phyloP scores from a whole-genome alignment of 2,113 vertebrate species.

The Maccullochella peelii region DNA sequence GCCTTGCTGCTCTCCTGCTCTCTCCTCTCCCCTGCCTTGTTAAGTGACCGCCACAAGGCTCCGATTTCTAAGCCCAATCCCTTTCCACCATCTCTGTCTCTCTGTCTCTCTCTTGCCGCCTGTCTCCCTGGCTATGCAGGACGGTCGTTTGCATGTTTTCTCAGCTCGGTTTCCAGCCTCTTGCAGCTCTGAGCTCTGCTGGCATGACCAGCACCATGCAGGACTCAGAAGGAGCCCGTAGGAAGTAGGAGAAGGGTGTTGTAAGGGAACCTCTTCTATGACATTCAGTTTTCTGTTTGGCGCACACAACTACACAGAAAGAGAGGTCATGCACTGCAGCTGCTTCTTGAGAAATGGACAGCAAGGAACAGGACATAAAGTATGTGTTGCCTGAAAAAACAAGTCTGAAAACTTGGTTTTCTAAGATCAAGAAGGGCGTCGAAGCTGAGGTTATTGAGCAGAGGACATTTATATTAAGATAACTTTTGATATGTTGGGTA shows the following conservation, averaged over 20 bases:
- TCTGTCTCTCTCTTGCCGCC: slow-evolving; percentile 12
- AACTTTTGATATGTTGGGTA: slow-evolving; percentile 7
- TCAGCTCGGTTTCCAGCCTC: slow-evolving; percentile 43
- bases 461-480: slow-evolving; percentile 11
- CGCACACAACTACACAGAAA: slow-evolving; percentile 13
- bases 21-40: slow-evolving; percentile 49
- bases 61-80: slow-evolving; percentile 31
- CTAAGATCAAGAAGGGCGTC: slow-evolving; percentile 21
- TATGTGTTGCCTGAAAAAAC: slow-evolving; percentile 12
- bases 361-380: slow-evolving; percentile 24
- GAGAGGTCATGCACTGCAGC: slow-evolving; percentile 34
- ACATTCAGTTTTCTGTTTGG: slow-evolving; percentile 44
- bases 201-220: slow-evolving; percentile 27
- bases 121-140: slow-evolving; percentile 33
- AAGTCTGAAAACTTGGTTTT: slow-evolving; percentile 20
- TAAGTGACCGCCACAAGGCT: slow-evolving; percentile 62
- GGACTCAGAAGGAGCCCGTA: slow-evolving; percentile 28
- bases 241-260: slow-evolving; percentile 22
- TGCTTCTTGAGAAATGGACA: slow-evolving; percentile 33
- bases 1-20: slow-evolving; percentile 42
- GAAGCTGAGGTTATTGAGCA: slow-evolving; percentile 13
- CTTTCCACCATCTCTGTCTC: slow-evolving; percentile 21
- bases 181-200: slow-evolving; percentile 44
- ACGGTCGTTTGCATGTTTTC: slow-evolving; percentile 39
- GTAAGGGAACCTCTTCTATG: slow-evolving; percentile 29